phyloP scores from a whole-genome alignment of 2,113 vertebrate species.

The Falcunculus frontatus region DNA sequence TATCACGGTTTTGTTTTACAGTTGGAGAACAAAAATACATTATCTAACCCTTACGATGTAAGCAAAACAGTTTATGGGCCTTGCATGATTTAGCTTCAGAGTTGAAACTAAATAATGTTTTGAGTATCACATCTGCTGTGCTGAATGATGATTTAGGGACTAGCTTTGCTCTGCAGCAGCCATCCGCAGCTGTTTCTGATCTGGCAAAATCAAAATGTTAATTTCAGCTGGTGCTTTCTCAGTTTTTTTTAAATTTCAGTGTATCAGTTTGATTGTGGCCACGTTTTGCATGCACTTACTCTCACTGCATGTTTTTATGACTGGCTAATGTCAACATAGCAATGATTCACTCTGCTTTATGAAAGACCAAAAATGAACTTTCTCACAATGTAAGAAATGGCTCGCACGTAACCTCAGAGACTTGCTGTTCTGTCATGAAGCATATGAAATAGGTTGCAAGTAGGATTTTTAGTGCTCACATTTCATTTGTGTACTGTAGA shows the following conservation, averaged over 20 bases:
- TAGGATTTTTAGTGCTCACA: conserved; percentile 64
- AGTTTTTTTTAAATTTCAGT: neutral
- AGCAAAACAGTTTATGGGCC: conserved; percentile 62
- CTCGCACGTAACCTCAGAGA: conserved; percentile 62
- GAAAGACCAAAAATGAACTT: conserved; percentile 68
- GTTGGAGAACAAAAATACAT: conserved; percentile 49
- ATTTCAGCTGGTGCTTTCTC: conserved; percentile 68
- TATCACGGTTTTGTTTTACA: conserved; percentile 42
- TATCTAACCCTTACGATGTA: conserved; percentile 52
- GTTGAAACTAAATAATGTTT: conserved; percentile 55
- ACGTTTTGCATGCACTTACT: conserved; percentile 72
- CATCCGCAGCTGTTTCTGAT: conserved; percentile 45
- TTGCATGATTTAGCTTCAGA: conserved; percentile 73
- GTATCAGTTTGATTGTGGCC: conserved; percentile 66
- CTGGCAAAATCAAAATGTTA: conserved; percentile 58
- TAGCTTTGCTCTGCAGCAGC: conserved; percentile 59
- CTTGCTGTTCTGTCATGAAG: conserved; percentile 60
- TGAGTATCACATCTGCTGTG: conserved; percentile 63
- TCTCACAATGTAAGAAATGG: conserved; percentile 42
- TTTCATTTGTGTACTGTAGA: conserved; percentile 60
- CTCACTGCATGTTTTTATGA: conserved; percentile 72
- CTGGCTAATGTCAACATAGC: conserved; percentile 56
- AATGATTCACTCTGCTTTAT: conserved; percentile 47
- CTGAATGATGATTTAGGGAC: conserved; percentile 57
- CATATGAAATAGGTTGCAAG: conserved; percentile 57